A percentile compares a stretch with the other conserved stretches of the same genome.
Evolutionary conservation across 2,113 vertebrate species (phyloP).

Genomic region (Cranoglanis bouderius): DNA sequence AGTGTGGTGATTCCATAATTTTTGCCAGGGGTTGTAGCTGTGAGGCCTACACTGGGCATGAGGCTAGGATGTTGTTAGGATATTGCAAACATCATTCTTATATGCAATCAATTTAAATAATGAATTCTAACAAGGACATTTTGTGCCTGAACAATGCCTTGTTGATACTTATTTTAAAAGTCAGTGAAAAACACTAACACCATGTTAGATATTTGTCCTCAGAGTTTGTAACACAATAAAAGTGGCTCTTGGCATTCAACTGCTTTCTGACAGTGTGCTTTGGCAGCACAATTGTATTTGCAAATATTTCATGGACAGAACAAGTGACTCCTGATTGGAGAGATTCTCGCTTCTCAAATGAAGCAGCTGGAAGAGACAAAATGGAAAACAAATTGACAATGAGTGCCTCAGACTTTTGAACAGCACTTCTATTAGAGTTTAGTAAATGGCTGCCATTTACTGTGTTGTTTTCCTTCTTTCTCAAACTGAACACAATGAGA

Average conservation of each 20-base stretch:
- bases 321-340: constrained; percentile 62
- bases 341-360: constrained; percentile 62
- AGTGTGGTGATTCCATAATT: too few relatives aligned
- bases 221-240: constrained; percentile 38
- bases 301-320: constrained; percentile 63
- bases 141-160: constrained; percentile 9
- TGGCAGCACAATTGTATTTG: constrained; percentile 69
- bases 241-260: constrained; percentile 63
- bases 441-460: constrained; percentile 16
- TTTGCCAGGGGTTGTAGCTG: neutral
- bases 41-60: neutral
- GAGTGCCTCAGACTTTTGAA: constrained; percentile 54
- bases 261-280: constrained; percentile 66
- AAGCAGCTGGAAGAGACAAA: constrained; percentile 66
- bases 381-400: constrained; percentile 67
- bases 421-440: constrained; percentile 51
- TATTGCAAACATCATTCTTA: constrained; percentile 37
- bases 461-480: neutral
- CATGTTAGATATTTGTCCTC: constrained; percentile 65
- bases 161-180: constrained; percentile 30
- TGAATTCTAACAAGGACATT: constrained; percentile 26
- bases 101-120: constrained; percentile 24
- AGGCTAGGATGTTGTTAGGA: constrained; percentile 12
- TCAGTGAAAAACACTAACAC: constrained; percentile 48
- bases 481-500: neutral